Evolutionary conservation across 2,888 invertebrate species (phyloP).

Genomic region (Epirrhoe tristata): DNA sequence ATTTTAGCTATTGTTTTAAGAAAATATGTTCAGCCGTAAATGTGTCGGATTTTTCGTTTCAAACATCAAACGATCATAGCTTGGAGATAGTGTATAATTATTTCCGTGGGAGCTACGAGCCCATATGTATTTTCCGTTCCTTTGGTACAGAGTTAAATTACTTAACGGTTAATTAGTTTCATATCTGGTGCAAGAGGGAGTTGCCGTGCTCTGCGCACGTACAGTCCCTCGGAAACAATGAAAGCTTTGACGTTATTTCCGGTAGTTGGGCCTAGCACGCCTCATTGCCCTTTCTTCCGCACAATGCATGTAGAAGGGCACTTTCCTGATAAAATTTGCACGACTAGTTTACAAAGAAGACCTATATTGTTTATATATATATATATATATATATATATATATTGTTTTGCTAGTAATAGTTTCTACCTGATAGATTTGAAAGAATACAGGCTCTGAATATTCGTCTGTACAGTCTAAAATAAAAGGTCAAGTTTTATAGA

Average conservation of each 20-base stretch:
- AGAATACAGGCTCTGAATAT: too few species aligned
- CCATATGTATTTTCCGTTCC: background rate
- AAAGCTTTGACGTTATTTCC: slow-evolving; percentile 74
- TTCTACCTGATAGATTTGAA: too few species aligned
- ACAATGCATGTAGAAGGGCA: slow-evolving; percentile 27
- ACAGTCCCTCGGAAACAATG: slow-evolving; percentile 64
- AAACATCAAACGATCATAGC: too few species aligned
- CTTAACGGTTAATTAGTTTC: slow-evolving; percentile 57
- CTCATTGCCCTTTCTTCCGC: slow-evolving; percentile 65
- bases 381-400: background rate
- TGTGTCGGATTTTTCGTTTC: too few species aligned
- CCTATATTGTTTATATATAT: background rate
- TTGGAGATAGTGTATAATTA: too few species aligned
- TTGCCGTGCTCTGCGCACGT: slow-evolving; percentile 38
- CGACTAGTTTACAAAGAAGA: slow-evolving; percentile 18
- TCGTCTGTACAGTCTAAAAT: too few species aligned
- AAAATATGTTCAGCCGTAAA: too few species aligned
- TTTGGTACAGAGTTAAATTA: slow-evolving; percentile 21
- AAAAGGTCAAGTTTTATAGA: too few species aligned
- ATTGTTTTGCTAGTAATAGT: too few species aligned
- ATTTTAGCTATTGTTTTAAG: too few species aligned
- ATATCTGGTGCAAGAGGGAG: slow-evolving; percentile 53
- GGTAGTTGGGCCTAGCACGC: slow-evolving; percentile 66
- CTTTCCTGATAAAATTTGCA: slow-evolving; percentile 38
- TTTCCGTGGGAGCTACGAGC: too few species aligned